Percentiles rank a stretch among this genome's conserved stretches.
Evolutionary conservation across 2,888 invertebrate genomes (phyloP).

Genomic region (Xestobium rufovillosum): DNA sequence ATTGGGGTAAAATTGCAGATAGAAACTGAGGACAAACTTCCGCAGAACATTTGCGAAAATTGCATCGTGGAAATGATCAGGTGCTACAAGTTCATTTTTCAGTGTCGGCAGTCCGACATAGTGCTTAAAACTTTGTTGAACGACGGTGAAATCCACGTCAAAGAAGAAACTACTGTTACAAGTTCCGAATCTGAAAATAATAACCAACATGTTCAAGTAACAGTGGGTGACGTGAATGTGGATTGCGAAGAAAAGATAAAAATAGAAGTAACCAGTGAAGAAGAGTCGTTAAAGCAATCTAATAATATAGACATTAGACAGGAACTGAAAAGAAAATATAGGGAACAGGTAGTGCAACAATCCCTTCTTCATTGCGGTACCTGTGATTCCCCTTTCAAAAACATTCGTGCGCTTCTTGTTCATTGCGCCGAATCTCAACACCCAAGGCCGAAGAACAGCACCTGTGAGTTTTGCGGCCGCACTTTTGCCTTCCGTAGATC

Average conservation of each 20-base stretch:
- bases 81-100: background rate
- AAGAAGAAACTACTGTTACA: background rate
- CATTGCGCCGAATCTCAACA: background rate
- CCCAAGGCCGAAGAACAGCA: background rate
- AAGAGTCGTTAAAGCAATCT: conserved; percentile 1
- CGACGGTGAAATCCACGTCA: background rate
- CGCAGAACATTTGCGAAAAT: background rate
- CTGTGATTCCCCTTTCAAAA: too few species aligned
- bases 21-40: background rate
- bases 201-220: background rate
- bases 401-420: background rate
- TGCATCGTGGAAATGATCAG: conserved; percentile 1
- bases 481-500: background rate
- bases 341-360: too few species aligned
- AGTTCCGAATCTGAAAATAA: too few species aligned
- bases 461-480: background rate
- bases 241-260: too few species aligned
- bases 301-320: too few species aligned
- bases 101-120: background rate
- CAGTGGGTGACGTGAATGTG: background rate
- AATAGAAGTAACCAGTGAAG: background rate
- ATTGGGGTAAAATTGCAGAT: background rate
- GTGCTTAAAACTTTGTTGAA: background rate
- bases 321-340: too few species aligned
- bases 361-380: too few species aligned